Evolutionary conservation across 2,888 invertebrate genomes (phyloP).

Genomic region (Pegoplata infirma): DNA sequence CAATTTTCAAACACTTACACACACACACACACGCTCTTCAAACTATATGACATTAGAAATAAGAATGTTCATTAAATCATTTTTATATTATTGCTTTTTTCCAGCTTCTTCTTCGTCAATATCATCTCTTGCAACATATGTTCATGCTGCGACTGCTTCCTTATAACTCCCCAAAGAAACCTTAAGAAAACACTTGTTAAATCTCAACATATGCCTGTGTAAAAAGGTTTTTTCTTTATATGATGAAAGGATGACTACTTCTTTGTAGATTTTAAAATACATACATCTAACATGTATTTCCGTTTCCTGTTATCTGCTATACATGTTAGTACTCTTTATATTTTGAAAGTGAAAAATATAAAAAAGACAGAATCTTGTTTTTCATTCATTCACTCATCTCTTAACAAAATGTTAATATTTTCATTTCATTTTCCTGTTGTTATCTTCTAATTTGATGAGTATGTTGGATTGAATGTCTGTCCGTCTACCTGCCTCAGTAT

Average conservation of each 20-base stretch:
- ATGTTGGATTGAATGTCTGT: neutral
- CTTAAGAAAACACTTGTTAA: conserved; percentile 28
- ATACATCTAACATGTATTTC: conserved; percentile 42
- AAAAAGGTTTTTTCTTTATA: conserved; percentile 5
- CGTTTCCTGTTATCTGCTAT: conserved; percentile 42
- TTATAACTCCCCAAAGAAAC: conserved; percentile 34
- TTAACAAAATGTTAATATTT: conserved; percentile 56
- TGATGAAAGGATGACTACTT: conserved; percentile 8
- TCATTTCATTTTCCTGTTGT: conserved; percentile 57
- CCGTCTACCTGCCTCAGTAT: conserved; percentile 8
- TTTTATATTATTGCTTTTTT: conserved; percentile 47
- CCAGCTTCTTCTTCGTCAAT: neutral
- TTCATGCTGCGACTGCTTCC: conserved; percentile 37
- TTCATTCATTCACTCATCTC: neutral
- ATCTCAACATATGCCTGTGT: conserved; percentile 53
- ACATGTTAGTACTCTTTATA: neutral
- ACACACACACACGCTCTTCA: neutral
- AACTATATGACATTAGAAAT: neutral
- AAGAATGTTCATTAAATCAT: conserved; percentile 40
- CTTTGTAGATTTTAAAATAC: conserved; percentile 26
- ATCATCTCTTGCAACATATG: conserved; percentile 36
- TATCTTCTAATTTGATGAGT: conserved; percentile 53
- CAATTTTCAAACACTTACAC: conserved; percentile 55
- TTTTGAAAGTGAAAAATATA: neutral
- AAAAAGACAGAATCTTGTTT: no score